Evolutionary conservation across 1,140 invertebrate genomes (phyloP).

Genomic region (Drosophila pseudoobscura): DNA sequence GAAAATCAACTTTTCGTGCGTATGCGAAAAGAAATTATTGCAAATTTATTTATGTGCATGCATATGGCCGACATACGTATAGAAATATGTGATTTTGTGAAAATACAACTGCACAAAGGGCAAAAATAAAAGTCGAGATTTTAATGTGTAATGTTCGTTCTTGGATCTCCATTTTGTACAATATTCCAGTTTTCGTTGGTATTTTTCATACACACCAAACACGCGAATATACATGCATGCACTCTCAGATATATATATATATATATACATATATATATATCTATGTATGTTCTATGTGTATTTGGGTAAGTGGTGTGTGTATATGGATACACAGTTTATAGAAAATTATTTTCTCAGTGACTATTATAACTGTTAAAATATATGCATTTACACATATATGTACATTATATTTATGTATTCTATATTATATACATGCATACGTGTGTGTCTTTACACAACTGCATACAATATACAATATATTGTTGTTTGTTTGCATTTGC

Average conservation of each 20-base stretch:
- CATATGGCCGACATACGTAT: not conserved
- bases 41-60: constrained; percentile 2
- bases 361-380: too few species aligned
- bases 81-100: not conserved
- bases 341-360: too few species aligned
- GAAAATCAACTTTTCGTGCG: constrained; percentile 27
- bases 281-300: not conserved
- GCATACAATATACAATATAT: constrained; percentile 25
- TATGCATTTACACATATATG: constrained; percentile 14
- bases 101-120: not conserved
- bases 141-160: constrained; percentile 3
- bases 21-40: constrained; percentile 4
- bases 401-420: not conserved
- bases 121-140: not conserved
- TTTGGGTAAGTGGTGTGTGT: too few species aligned
- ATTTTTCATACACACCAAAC: constrained; percentile 19
- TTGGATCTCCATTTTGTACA: constrained; percentile 41
- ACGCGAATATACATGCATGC: constrained; percentile 10
- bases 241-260: constrained; percentile 14
- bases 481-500: constrained; percentile 24
- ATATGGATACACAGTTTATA: too few species aligned
- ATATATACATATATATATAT: constrained; percentile 5
- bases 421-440: constrained; percentile 5
- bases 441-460: constrained; percentile 9
- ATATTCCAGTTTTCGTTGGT: constrained; percentile 28